A percentile compares a stretch with the other conserved stretches of the same genome.
phyloP scores from a whole-genome alignment of 2,888 invertebrate genomes.

The Drosophila incognita region DNA sequence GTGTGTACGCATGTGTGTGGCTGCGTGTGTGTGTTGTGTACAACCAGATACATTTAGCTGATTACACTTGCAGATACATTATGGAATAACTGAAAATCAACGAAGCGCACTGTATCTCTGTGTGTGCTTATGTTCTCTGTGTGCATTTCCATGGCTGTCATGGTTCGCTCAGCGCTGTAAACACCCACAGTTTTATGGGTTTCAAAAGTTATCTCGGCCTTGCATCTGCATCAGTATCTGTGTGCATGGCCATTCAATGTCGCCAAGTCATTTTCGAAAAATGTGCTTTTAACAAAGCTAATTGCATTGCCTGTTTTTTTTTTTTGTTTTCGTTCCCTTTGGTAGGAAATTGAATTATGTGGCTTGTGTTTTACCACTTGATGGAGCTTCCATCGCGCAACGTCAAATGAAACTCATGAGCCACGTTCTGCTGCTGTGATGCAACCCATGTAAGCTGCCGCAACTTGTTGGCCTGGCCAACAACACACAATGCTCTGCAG shows the following conservation, averaged over 20 bases:
- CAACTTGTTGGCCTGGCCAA: conserved; percentile 69
- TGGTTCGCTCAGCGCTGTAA: conserved; percentile 67
- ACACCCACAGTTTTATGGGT: conserved; percentile 31
- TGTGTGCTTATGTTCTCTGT: conserved; percentile 5
- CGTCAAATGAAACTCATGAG: conserved; percentile 14
- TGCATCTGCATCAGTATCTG: conserved; percentile 26
- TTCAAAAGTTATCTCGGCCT: conserved; percentile 33
- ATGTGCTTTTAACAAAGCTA: conserved; percentile 43
- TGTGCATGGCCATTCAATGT: conserved; percentile 34
- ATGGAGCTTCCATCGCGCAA: conserved; percentile 23
- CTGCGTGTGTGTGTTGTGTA: conserved; percentile 20
- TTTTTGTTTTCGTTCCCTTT: conserved; percentile 17
- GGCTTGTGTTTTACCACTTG: conserved; percentile 18
- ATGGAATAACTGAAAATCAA: conserved; percentile 67
- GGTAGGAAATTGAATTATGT: conserved; percentile 61
- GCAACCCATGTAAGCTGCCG: conserved; percentile 39
- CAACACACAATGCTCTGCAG: conserved; percentile 24
- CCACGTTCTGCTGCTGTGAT: conserved; percentile 21
- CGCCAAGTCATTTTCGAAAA: conserved; percentile 28
- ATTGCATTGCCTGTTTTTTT: conserved; percentile 39
- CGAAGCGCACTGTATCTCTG: conserved; percentile 65
- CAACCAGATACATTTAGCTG: conserved; percentile 58
- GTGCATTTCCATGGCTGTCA: conserved; percentile 56
- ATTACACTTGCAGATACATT: conserved; percentile 77
- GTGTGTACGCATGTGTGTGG: conserved; percentile 38